Evolutionary conservation across 2,888 invertebrate species (phyloP), one percentile per base, ranked within the genome.

Genomic region (Horisme vitalbata): DNA sequence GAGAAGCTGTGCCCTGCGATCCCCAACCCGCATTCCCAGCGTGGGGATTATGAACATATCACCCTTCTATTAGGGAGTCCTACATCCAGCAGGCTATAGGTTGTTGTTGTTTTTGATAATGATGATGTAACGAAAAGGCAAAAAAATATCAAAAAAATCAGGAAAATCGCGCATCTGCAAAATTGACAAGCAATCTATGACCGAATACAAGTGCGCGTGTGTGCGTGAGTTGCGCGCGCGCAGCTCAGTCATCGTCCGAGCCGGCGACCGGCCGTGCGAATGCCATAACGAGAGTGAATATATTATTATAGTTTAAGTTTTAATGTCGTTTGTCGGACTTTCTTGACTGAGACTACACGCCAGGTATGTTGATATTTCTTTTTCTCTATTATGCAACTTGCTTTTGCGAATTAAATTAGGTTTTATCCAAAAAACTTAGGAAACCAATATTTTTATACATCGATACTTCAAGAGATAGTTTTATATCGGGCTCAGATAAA

Each of bases 211-310:
- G 70, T 68, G 71, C 68, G 68, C 28, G 69, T 63, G 62, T 15
- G 55, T 58, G 51, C 57, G 49, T 59, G 64, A 60, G 63, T 65
- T 67, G 74, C 69, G 76, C 59, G 49, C 38, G 68, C 72, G 71
- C 67, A 9, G 60, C 43, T 60, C 84, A 85, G 84, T 85, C 81
- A 78, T 76, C 80, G 74, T 69, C 75, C 80, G 76, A 65, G 70
- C 58, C 68, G 68, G 68, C 71, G 72, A 70, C 63, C 65, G 75
- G 68, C 71, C 74, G 76, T 70, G 71, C 69, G 58, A 39, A 44
- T 45, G 30, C 7, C 4, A 36, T 38, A 11, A 27, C 45, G 45
- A 46, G 49, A 52, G 48, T 49, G 46, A 43, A 43, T 36, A 39
- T 14, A 20, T 26, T 30, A 26, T 30, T 11, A 18, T 9, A 3